Evolutionary conservation across 2,888 invertebrate genomes (phyloP).

Genomic region (Drosophila koepferae): DNA sequence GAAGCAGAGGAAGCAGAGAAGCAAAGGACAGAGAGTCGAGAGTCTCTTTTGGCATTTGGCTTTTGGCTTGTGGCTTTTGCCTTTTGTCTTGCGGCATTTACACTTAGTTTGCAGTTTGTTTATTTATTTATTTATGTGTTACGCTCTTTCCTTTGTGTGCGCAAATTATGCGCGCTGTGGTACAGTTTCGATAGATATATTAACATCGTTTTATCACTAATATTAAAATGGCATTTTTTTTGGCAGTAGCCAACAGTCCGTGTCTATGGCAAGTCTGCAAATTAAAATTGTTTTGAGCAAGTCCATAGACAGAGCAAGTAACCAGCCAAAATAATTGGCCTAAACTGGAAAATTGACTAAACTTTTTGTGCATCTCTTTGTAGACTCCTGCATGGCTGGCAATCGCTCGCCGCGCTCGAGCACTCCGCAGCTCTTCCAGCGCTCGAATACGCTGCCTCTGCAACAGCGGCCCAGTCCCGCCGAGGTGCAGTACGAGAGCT

Average conservation of each 20-base stretch:
- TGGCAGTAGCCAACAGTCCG: constrained; percentile 48
- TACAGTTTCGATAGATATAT: constrained; percentile 54
- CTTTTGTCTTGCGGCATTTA: constrained; percentile 3
- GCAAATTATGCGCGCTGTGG: constrained; percentile 59
- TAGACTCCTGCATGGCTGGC: constrained; percentile 84
- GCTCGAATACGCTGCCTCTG: constrained; percentile 74
- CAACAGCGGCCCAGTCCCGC: constrained; percentile 82
- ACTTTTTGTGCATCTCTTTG: background rate
- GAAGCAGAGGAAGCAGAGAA: constrained; percentile 2
- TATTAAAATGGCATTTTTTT: background rate
- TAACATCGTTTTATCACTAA: constrained; percentile 41
- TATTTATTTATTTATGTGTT: constrained; percentile 4
- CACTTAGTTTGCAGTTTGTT: constrained; percentile 13
- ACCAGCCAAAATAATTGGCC: background rate
- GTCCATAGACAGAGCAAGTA: constrained; percentile 53
- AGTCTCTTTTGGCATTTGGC: constrained; percentile 19
- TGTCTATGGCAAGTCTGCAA: constrained; percentile 78
- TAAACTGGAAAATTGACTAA: background rate
- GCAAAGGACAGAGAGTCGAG: constrained; percentile 20
- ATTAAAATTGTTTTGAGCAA: constrained; percentile 76
- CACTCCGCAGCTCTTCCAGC: constrained; percentile 65
- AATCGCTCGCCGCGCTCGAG: constrained; percentile 79
- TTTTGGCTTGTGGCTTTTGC: background rate
- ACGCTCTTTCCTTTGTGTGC: constrained; percentile 10
- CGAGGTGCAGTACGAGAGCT: constrained; percentile 83